Percentiles rank a stretch among this genome's conserved stretches.
Conservation (phyloP, 2,888 invertebrate species). For the Cryptocheilus praepositus region DNA sequence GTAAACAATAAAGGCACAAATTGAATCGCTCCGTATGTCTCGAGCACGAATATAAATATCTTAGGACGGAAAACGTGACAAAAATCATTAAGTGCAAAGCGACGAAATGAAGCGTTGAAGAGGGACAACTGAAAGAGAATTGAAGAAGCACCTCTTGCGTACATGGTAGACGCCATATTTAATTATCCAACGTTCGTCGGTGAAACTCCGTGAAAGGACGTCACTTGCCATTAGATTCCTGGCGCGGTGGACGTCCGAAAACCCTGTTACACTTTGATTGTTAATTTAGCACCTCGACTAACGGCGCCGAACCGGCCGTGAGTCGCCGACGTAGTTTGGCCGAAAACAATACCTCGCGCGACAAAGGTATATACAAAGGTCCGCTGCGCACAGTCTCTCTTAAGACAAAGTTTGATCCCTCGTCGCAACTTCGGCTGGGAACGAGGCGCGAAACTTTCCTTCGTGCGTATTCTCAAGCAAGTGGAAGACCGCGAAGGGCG, state of each 20-base stretch:
- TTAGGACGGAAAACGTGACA: no score
- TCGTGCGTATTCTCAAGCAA: background rate
- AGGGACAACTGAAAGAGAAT: conserved; percentile 8
- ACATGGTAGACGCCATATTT: conserved; percentile 57
- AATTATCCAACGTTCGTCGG: conserved; percentile 56
- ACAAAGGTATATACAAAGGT: conserved; percentile 4
- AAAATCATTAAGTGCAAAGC: no score
- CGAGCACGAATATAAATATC: no score
- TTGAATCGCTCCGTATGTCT: no score
- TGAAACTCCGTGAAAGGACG: conserved; percentile 33
- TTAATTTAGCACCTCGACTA: conserved; percentile 59
- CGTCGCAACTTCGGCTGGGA: conserved; percentile 21
- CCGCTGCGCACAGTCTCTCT: background rate
- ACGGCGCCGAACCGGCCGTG: conserved; percentile 22
- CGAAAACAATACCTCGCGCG: conserved; percentile 41
- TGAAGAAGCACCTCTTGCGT: conserved; percentile 8
- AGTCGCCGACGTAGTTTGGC: conserved; percentile 37
- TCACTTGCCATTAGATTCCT: conserved; percentile 48
- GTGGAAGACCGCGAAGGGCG: background rate
- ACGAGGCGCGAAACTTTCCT: conserved; percentile 33
- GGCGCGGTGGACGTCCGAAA: conserved; percentile 51
- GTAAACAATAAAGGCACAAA: no score
- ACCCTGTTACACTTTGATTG: conserved; percentile 67
- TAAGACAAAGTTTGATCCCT: conserved; percentile 34
- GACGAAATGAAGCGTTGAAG: background rate